Evolutionary conservation across 1,140 invertebrate species (phyloP), one percentile per base, ranked within the genome.

Genomic region (Calycopis cecrops): DNA sequence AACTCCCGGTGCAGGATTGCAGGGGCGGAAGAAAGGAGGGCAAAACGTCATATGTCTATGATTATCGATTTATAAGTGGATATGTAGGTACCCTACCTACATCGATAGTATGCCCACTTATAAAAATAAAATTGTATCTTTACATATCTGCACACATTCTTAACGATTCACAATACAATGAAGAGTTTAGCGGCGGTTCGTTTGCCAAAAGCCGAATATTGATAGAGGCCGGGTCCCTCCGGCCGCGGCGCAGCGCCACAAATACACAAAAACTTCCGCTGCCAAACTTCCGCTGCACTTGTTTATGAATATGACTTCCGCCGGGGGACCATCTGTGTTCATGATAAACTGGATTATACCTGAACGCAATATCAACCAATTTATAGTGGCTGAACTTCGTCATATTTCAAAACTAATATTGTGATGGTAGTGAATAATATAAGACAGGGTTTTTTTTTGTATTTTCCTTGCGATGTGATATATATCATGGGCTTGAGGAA

Each of bases 211-310:
- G 59, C 65, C 57, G 58, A 57, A 60, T 64, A 70, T 69, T 66
- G 63, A 71, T 65, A 67, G 58, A 59, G 62, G 52, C 49, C 51
- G 35, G 55, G 52, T 44, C 58, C 34, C 48, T 57, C 60, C 17
- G 37, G 52, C 11, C 59, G 63, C 68, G 60, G 63, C 56, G 50
- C 62, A 62, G 63, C 60, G 62, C 66, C 55, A 69, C 77, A 76
- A 78, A 79, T 82, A 78, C 60, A 67, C 64, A 76, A 79, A 78
- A 76, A 79, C 68, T 75, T 76, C 60, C 60, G 50, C 63, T 79
- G 73, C 71, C 73, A 78, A 82, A 82, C 63, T 79, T 78, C 71
- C 69, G 57, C 61, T 78, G 72, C 73, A 74, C 66, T 74, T 74
- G 73, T 82, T 82, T 82, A 82, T 78, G 73, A 70, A 81, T 73